phyloP scores from a whole-genome alignment of 2,888 invertebrate species.

The Aphidoletes aphidimyza region DNA sequence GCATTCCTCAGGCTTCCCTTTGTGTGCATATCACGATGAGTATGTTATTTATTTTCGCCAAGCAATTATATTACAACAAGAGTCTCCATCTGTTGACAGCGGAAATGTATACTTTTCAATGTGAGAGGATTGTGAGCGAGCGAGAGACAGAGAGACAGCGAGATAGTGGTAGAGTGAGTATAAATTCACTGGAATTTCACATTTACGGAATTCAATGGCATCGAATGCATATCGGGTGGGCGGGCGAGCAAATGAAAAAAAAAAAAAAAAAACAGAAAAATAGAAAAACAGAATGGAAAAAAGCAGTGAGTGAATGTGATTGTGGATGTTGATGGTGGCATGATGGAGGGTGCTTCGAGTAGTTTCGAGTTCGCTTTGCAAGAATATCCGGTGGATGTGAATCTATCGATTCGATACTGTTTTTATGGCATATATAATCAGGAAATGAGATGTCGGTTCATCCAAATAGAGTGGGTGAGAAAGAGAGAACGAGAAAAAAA shows the following conservation, averaged over 20 bases:
- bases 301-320: neutral
- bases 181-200: neutral
- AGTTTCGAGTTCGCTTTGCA: neutral
- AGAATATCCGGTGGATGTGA: slow-evolving; percentile 29
- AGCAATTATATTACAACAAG: slow-evolving; percentile 36
- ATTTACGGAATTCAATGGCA: neutral
- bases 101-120: slow-evolving; percentile 28
- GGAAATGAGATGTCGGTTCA: slow-evolving; percentile 51
- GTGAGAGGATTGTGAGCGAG: neutral
- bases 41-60: neutral
- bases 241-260: too few species aligned
- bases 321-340: neutral
- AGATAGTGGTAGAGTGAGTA: neutral
- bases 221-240: too few species aligned
- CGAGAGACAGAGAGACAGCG: too few species aligned
- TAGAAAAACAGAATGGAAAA: neutral
- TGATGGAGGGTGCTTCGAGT: neutral
- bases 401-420: slow-evolving; percentile 44
- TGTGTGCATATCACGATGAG: neutral
- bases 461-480: neutral
- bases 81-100: slow-evolving; percentile 43
- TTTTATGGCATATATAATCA: slow-evolving; percentile 46
- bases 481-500: neutral
- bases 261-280: neutral
- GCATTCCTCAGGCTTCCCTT: neutral